Evolutionary conservation across 2,797 vertebrate genomes (phyloP).

Genomic region (Clarias platycephalus): DNA sequence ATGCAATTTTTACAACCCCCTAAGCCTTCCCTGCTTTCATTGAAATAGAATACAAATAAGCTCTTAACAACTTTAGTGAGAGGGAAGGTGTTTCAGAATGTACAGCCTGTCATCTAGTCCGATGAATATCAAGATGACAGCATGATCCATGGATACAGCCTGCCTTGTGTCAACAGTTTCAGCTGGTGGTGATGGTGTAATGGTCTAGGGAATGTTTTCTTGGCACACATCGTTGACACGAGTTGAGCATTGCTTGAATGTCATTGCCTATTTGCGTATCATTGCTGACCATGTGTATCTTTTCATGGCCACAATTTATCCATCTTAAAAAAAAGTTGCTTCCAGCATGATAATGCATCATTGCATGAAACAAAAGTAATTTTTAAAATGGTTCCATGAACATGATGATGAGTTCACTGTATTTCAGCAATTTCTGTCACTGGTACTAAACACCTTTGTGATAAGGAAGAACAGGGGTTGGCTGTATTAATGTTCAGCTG

Average conservation of each 20-base stretch:
- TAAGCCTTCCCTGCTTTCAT: not conserved
- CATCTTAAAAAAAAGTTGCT: not conserved
- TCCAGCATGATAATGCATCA: not conserved
- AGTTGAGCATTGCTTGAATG: not conserved
- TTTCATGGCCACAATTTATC: not conserved
- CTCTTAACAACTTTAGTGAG: not conserved
- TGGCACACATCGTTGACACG: not conserved
- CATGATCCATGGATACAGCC: not conserved
- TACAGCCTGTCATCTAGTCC: not conserved
- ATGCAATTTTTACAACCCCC: not conserved
- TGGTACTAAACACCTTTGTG: not conserved
- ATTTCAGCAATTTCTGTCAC: no score
- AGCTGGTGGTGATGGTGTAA: not conserved
- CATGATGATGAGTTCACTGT: not conserved
- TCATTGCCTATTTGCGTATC: conserved; percentile 1
- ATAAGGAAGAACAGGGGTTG: not conserved
- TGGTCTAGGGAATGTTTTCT: not conserved
- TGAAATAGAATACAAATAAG: no score
- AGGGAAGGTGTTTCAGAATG: not conserved
- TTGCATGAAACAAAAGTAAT: not conserved
- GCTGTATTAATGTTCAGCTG: not conserved
- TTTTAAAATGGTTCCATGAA: not conserved
- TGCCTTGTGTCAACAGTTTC: not conserved
- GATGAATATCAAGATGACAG: not conserved
- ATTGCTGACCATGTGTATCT: not conserved